Evolutionary conservation across 2,888 invertebrate genomes (phyloP).

Genomic region (Trachelus iudaicus): DNA sequence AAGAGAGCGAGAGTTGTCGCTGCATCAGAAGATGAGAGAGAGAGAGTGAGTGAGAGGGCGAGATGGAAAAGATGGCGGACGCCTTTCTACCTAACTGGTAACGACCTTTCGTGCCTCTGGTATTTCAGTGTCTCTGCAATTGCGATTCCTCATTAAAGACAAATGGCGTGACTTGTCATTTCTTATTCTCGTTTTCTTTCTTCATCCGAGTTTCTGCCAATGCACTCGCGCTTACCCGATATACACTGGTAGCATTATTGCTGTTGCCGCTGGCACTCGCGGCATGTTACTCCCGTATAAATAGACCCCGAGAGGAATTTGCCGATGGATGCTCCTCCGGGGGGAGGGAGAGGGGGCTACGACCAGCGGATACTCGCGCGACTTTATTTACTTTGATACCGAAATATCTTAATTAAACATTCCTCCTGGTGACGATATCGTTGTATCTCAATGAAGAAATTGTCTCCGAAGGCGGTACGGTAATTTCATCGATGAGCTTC

Average conservation of each 20-base stretch:
- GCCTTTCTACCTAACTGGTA: no score
- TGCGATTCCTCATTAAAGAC: neutral
- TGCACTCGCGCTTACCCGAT: neutral
- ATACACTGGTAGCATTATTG: neutral
- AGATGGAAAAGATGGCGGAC: neutral
- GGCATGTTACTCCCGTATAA: neutral
- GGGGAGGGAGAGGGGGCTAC: neutral
- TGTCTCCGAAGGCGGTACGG: neutral
- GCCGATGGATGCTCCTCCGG: neutral
- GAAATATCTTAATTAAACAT: neutral
- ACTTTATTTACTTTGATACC: neutral
- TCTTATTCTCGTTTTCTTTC: neutral
- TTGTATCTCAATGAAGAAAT: neutral
- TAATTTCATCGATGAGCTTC: neutral
- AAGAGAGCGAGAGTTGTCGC: neutral
- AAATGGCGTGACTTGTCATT: neutral
- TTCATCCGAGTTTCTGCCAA: neutral
- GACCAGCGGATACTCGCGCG: neutral
- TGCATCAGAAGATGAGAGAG: neutral
- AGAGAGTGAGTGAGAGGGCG: neutral
- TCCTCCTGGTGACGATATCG: neutral
- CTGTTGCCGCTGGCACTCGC: neutral
- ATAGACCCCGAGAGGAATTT: neutral
- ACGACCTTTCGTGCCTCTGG: neutral
- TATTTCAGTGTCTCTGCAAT: neutral